phyloP scores from a whole-genome alignment of 2,113 vertebrate species.

The Labrus mixtus region DNA sequence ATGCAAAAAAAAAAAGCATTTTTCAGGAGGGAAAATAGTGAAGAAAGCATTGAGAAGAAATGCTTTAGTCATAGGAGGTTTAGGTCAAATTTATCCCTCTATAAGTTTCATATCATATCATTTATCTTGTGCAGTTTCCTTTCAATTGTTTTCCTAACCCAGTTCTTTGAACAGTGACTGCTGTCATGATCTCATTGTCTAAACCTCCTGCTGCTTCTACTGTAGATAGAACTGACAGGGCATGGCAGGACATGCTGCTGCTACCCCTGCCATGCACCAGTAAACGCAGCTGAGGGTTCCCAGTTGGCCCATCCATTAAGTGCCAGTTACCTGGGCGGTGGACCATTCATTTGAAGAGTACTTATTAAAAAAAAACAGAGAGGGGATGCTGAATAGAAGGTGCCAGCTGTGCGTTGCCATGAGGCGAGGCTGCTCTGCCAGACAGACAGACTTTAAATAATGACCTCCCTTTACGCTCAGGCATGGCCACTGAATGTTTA shows the following conservation, averaged over 20 bases:
- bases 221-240: conserved; percentile 46
- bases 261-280: conserved; percentile 33
- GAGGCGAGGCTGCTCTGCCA: conserved; percentile 12
- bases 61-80: background rate
- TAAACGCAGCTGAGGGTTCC: conserved; percentile 51
- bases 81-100: too few species aligned
- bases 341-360: conserved; percentile 39
- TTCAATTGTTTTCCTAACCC: too few species aligned
- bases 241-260: conserved; percentile 29
- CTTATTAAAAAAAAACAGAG: conserved; percentile 8
- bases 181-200: conserved; percentile 26
- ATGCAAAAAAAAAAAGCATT: background rate
- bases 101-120: too few species aligned
- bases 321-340: conserved; percentile 47
- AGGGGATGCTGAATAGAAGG: conserved; percentile 2
- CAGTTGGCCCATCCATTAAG: conserved; percentile 36
- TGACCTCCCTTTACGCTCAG: conserved; percentile 23
- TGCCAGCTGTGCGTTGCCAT: conserved; percentile 29
- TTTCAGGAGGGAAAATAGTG: background rate
- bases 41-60: background rate
- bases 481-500: conserved; percentile 23
- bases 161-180: background rate
- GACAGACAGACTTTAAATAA: conserved; percentile 35
- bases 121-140: too few species aligned
- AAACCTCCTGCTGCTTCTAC: conserved; percentile 8